Percentiles rank a stretch among this genome's conserved stretches.
Conservation (phyloP, 2,113 vertebrate species). For the Petroica traversi region DNA sequence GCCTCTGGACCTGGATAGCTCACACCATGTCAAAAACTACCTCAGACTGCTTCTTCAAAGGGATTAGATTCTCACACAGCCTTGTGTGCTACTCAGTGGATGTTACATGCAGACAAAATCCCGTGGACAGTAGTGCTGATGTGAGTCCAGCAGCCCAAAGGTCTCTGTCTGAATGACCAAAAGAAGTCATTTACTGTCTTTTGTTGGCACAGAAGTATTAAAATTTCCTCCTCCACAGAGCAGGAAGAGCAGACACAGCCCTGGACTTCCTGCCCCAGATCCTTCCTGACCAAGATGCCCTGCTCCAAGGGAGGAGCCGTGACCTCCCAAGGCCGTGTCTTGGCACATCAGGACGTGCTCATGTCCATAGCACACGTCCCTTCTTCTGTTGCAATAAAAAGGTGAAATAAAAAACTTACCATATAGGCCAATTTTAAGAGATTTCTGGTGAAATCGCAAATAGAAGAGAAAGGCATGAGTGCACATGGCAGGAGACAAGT, state of each 20-base stretch:
- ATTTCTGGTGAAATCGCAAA: not conserved
- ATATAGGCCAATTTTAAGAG: not conserved
- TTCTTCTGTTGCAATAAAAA: not conserved
- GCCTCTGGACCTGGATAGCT: not conserved
- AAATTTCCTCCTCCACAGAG: slow-evolving; percentile 10
- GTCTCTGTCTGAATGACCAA: not conserved
- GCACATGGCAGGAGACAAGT: not conserved
- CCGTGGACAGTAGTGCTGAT: not conserved
- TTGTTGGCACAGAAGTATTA: slow-evolving; percentile 21
- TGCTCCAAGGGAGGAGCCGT: not conserved
- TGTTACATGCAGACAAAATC: fast-evolving
- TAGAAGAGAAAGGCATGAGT: not conserved
- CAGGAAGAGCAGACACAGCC: slow-evolving; percentile 44
- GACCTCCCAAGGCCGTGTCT: slow-evolving; percentile 9
- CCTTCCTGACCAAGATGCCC: slow-evolving; percentile 52
- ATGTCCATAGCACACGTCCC: not conserved
- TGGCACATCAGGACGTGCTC: not conserved
- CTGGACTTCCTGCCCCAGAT: slow-evolving; percentile 39
- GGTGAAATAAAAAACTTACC: not conserved
- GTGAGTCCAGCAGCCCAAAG: not conserved
- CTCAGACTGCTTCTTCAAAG: not conserved
- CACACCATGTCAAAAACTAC: not conserved
- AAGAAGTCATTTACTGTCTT: slow-evolving; percentile 4
- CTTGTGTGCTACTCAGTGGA: not conserved
- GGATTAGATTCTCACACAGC: not conserved